Percentiles rank a stretch among this genome's conserved stretches.
phyloP scores from a whole-genome alignment of 1,140 invertebrate species.

The Macrosteles quadrilineatus region DNA sequence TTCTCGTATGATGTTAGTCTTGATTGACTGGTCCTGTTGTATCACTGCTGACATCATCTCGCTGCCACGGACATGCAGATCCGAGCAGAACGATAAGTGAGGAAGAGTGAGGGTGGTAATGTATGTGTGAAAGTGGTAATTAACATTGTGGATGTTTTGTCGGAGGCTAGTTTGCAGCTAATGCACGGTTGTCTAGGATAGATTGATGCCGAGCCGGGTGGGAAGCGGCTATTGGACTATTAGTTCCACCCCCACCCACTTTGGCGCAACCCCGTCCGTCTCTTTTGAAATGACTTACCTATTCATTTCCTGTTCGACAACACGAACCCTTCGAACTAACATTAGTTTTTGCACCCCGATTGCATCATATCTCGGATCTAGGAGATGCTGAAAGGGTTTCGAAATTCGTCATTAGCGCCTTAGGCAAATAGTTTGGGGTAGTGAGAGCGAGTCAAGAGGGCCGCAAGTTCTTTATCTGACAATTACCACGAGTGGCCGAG shows the following conservation, averaged over 20 bases:
- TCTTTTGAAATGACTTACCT: slow-evolving; percentile 3
- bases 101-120: neutral
- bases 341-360: neutral
- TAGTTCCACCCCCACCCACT: slow-evolving; percentile 1
- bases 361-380: neutral
- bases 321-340: slow-evolving; percentile 1
- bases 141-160: neutral
- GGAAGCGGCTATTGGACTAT: neutral
- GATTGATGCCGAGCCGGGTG: neutral
- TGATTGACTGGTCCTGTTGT: too few relatives aligned
- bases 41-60: too few relatives aligned
- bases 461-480: neutral
- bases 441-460: neutral
- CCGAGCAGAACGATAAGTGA: too few relatives aligned
- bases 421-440: slow-evolving; percentile 7
- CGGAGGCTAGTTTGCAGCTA: neutral
- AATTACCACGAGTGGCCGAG: neutral
- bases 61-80: too few relatives aligned
- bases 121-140: slow-evolving; percentile 8
- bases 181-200: slow-evolving; percentile 4
- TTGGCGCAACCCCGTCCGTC: neutral
- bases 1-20: too few relatives aligned
- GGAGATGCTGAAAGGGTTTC: neutral
- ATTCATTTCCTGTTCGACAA: slow-evolving; percentile 4
- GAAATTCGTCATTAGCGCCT: slow-evolving; percentile 14